Conservation (phyloP, 2,113 vertebrate genomes). For the Origma solitaria region DNA sequence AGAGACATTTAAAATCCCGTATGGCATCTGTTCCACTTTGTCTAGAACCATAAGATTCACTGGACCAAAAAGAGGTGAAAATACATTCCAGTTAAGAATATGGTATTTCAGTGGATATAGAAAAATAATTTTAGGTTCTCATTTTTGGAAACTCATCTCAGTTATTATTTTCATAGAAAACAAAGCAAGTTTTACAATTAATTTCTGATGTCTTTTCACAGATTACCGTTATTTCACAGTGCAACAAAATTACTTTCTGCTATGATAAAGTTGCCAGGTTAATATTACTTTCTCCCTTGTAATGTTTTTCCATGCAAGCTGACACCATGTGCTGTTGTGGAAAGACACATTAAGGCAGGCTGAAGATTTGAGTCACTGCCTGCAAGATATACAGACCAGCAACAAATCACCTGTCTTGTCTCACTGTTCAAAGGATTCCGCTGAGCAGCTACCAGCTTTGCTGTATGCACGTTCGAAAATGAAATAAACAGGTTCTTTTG, state of each 20-base stretch:
- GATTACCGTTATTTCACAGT: not conserved
- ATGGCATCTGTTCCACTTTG: not conserved
- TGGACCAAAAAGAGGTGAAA: not conserved
- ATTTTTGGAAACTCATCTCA: not conserved
- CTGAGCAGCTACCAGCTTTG: not conserved
- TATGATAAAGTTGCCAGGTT: not conserved
- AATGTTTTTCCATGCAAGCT: not conserved
- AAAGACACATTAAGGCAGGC: not conserved
- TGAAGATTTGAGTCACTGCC: not conserved
- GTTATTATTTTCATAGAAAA: not conserved
- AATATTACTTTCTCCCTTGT: not conserved
- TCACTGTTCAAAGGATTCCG: not conserved
- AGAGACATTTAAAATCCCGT: not conserved
- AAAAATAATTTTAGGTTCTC: not conserved
- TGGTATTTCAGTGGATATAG: not conserved
- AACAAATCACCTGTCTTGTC: not conserved
- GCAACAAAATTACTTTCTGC: not conserved
- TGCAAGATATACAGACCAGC: not conserved
- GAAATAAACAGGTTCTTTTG: not conserved
- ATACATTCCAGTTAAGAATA: not conserved
- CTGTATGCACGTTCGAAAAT: not conserved
- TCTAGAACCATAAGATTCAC: not conserved
- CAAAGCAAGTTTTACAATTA: not conserved
- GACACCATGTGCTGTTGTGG: rapidly evolving
- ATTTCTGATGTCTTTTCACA: not conserved